Evolutionary conservation across 1,140 invertebrate genomes (phyloP).

Genomic region (Drosophila rhopaloa): DNA sequence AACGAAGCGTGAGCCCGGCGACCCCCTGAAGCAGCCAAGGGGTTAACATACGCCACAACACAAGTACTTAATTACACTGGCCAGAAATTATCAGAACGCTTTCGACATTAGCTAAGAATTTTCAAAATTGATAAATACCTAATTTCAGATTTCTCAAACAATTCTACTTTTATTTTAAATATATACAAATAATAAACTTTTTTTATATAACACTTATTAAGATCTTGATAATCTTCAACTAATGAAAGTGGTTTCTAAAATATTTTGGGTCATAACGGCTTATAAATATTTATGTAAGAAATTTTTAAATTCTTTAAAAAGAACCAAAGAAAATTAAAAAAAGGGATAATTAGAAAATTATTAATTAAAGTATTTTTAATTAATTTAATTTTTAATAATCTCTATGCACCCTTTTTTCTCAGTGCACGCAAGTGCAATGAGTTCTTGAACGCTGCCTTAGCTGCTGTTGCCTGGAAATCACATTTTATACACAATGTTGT

Average conservation of each 20-base stretch:
- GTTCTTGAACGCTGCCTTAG: conserved; percentile 52
- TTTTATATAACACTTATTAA: no score
- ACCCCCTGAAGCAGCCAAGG: conserved; percentile 36
- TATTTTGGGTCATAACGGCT: background rate
- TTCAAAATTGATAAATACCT: no score
- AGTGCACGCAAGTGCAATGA: conserved; percentile 35
- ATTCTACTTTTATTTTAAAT: no score
- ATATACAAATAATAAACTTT: no score
- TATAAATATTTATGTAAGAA: background rate
- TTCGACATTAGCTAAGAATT: no score
- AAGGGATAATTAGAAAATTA: no score
- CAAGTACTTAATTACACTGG: conserved; percentile 42
- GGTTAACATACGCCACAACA: conserved; percentile 49
- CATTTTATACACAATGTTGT: conserved; percentile 82
- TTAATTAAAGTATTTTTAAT: no score
- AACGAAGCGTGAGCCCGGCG: conserved; percentile 56
- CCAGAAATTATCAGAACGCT: background rate
- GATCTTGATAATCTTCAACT: no score
- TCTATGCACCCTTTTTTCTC: background rate
- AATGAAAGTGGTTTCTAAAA: no score
- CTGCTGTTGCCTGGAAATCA: conserved; percentile 65
- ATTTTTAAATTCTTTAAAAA: background rate
- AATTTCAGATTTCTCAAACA: no score
- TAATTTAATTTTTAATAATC: no score
- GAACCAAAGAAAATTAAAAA: background rate